These are phyloP conservation scores for Cyrtodaria siliqua DNA, from an alignment of 2,888 invertebrate species.

Conservation along the genomic window DNA sequence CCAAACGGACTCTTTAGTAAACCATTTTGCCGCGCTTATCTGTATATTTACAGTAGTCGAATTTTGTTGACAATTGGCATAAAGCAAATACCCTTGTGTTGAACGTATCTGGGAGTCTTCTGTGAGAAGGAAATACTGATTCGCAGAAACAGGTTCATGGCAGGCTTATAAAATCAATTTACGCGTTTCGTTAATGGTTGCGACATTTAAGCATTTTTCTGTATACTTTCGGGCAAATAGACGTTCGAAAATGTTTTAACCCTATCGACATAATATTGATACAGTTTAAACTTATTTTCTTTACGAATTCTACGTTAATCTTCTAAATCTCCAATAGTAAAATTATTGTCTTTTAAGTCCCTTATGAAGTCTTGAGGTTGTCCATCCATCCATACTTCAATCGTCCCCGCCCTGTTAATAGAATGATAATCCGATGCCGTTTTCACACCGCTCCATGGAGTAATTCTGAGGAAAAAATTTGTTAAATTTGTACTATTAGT, in stretches of 20 bases:
- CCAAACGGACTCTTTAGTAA: background rate
- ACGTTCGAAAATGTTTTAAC: slow-evolving; percentile 34
- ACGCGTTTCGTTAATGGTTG: background rate
- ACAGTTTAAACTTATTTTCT: no score
- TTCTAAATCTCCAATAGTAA: no score
- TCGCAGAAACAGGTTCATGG: slow-evolving; percentile 11
- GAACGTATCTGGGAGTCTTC: slow-evolving; percentile 41
- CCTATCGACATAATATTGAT: slow-evolving; percentile 31
- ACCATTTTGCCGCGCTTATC: background rate
- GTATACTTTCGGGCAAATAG: slow-evolving; percentile 12
- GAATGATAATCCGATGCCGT: slow-evolving; percentile 17
- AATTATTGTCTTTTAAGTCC: no score
- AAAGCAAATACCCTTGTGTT: background rate
- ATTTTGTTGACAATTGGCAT: background rate
- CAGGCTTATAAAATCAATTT: slow-evolving; percentile 32
- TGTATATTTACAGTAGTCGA: no score
- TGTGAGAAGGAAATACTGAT: slow-evolving; percentile 46
- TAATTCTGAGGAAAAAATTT: slow-evolving; percentile 38
- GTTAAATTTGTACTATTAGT: no score
- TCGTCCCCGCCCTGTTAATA: no score
- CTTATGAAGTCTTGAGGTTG: slow-evolving; percentile 19
- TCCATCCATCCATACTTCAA: no score
- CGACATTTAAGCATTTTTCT: slow-evolving; percentile 28
- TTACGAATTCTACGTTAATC: no score
- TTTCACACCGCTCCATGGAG: slow-evolving; percentile 44